A percentile compares a stretch with the other conserved stretches of the same genome.
Evolutionary conservation across 2,888 invertebrate species (phyloP).

Genomic region (Dynastes grantii): DNA sequence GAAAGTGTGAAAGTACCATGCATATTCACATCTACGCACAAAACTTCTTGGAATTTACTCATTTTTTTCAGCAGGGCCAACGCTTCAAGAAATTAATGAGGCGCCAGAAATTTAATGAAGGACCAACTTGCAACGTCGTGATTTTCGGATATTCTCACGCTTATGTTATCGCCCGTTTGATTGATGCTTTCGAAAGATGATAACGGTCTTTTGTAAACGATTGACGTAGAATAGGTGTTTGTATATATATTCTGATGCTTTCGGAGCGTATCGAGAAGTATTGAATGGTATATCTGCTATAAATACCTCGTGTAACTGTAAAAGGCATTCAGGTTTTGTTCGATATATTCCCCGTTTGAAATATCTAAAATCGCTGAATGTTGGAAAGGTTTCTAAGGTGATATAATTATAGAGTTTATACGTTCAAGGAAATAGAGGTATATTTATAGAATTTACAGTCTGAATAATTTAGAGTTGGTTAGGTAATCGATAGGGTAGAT

Average conservation of each 20-base stretch:
- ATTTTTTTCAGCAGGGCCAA: not conserved
- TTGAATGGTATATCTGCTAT: conserved; percentile 1
- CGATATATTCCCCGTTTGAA: not conserved
- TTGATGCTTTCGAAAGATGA: not conserved
- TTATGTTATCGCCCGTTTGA: not conserved
- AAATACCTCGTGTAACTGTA: conserved; percentile 1
- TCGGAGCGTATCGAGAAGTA: not conserved
- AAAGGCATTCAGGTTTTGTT: conserved; percentile 6
- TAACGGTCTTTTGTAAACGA: conserved; percentile 10
- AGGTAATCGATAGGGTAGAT: not conserved
- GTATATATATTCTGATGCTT: not conserved
- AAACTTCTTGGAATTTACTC: not conserved
- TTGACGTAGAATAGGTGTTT: not conserved
- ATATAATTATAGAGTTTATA: not conserved
- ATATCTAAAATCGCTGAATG: not conserved
- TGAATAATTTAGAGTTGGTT: not conserved
- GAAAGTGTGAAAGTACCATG: not conserved
- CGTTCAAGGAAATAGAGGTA: not conserved
- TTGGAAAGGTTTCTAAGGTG: not conserved
- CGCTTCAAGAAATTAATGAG: not conserved
- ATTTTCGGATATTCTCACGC: not conserved
- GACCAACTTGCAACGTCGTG: not conserved
- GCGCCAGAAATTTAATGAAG: not conserved
- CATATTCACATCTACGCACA: not conserved
- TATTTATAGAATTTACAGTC: not conserved